Conservation (phyloP, 2,888 invertebrate genomes). For the Acrobasis repandana region DNA sequence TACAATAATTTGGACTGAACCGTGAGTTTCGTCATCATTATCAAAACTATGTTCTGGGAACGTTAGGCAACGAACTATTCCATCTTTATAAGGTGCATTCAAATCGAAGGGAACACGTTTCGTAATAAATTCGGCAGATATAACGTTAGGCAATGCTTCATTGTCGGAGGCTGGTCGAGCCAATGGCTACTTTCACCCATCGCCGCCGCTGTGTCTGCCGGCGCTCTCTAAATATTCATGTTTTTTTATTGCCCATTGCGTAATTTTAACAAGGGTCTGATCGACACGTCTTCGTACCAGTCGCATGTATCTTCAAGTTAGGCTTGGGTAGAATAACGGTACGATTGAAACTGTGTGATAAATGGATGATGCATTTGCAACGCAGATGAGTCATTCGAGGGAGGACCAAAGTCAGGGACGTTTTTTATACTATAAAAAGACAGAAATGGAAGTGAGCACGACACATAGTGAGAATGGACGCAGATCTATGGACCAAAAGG, state of each 20-base stretch:
- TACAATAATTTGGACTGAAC: too few relatives aligned
- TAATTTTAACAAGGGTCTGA: slow-evolving; percentile 6
- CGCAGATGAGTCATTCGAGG: too few relatives aligned
- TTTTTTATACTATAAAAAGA: too few relatives aligned
- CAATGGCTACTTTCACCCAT: slow-evolving; percentile 40
- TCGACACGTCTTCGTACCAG: neutral
- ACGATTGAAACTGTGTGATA: neutral
- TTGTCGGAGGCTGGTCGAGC: slow-evolving; percentile 34
- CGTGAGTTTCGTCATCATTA: neutral
- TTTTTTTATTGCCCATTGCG: slow-evolving; percentile 27
- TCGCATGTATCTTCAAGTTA: neutral
- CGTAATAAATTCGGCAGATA: slow-evolving; percentile 34
- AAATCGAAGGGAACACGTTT: slow-evolving; percentile 36
- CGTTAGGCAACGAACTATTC: slow-evolving; percentile 13
- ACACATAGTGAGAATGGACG: too few relatives aligned
- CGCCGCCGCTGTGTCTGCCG: slow-evolving; percentile 28
- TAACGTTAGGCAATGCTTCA: slow-evolving; percentile 38
- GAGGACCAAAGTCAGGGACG: too few relatives aligned
- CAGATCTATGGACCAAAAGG: too few relatives aligned
- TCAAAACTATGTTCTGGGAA: slow-evolving; percentile 1
- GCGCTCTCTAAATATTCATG: slow-evolving; percentile 35
- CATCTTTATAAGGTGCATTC: slow-evolving; percentile 30
- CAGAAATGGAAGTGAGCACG: too few relatives aligned
- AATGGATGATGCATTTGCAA: too few relatives aligned
- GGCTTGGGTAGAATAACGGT: neutral